phyloP scores from a whole-genome alignment of 2,888 invertebrate species.

The Orchestes rusci region DNA sequence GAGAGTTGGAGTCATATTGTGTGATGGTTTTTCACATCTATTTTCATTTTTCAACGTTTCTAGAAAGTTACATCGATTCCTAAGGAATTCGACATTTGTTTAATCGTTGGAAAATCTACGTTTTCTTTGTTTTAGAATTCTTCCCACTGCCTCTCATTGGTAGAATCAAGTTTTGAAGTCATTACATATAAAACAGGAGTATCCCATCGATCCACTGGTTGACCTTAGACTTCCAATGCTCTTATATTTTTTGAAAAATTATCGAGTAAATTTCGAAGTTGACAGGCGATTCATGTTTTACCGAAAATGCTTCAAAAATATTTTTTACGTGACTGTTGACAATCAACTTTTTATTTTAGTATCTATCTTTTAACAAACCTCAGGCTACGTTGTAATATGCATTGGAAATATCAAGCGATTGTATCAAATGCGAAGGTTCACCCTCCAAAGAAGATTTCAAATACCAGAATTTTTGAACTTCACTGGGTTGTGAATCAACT shows the following conservation, averaged over 20 bases:
- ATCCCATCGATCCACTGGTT: conserved; percentile 13
- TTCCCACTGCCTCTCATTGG: not conserved
- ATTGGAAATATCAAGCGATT: too few relatives aligned
- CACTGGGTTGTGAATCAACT: not conserved
- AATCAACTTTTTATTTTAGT: too few relatives aligned
- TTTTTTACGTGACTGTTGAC: too few relatives aligned
- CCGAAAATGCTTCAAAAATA: too few relatives aligned
- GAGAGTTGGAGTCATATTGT: too few relatives aligned
- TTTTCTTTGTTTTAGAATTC: too few relatives aligned
- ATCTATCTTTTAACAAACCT: conserved; percentile 14
- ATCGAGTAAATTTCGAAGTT: conserved; percentile 17
- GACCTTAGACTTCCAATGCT: conserved; percentile 13
- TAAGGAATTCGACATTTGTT: not conserved
- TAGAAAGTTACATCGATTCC: not conserved
- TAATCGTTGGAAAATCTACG: not conserved
- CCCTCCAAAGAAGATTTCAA: too few relatives aligned
- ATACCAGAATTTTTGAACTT: conserved; percentile 17
- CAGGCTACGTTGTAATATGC: conserved; percentile 15
- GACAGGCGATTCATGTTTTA: conserved; percentile 5
- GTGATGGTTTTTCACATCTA: too few relatives aligned
- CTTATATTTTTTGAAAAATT: conserved; percentile 14
- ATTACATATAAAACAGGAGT: conserved; percentile 15
- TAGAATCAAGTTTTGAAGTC: conserved; percentile 3
- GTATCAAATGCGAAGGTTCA: too few relatives aligned
- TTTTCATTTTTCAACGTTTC: too few relatives aligned